A percentile compares a stretch with the other conserved stretches of the same genome.
phyloP scores from a whole-genome alignment of 2,888 invertebrate genomes.

The Meteorus colon region DNA sequence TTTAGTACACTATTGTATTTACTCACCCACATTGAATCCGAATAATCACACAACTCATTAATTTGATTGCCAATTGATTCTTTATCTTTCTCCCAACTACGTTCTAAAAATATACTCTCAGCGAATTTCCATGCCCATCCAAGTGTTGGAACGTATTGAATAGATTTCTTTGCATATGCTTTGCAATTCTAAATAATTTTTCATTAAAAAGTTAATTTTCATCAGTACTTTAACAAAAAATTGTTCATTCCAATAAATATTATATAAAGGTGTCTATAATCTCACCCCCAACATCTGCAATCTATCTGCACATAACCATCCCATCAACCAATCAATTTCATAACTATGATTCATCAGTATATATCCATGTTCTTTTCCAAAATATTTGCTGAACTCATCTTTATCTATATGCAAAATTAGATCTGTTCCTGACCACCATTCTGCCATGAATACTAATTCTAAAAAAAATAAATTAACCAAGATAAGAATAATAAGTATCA shows the following conservation, averaged over 20 bases:
- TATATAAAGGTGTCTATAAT: neutral
- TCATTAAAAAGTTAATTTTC: slow-evolving; percentile 1
- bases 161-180: slow-evolving; percentile 94
- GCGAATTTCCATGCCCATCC: slow-evolving; percentile 98
- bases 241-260: neutral
- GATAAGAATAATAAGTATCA: slow-evolving; percentile 26
- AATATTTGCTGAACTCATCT: slow-evolving; percentile 84
- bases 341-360: slow-evolving; percentile 96
- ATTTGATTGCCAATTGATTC: slow-evolving; percentile 87
- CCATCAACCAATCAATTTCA: slow-evolving; percentile 96
- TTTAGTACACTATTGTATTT: slow-evolving; percentile 17
- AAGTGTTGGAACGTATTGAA: slow-evolving; percentile 92
- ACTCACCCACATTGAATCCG: slow-evolving; percentile 91
- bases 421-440: slow-evolving; percentile 93
- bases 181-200: slow-evolving; percentile 85
- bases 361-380: slow-evolving; percentile 91
- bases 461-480: slow-evolving; percentile 65
- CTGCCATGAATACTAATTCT: slow-evolving; percentile 94
- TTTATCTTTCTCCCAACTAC: slow-evolving; percentile 93
- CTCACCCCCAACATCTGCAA: slow-evolving; percentile 87
- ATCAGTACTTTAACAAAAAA: neutral
- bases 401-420: slow-evolving; percentile 85
- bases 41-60: slow-evolving; percentile 88
- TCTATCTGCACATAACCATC: slow-evolving; percentile 92
- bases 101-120: slow-evolving; percentile 94